A percentile compares a stretch with the other conserved stretches of the same genome.
Conservation (phyloP, 2,797 vertebrate genomes). For the Pteronotus mesoamericanus region DNA sequence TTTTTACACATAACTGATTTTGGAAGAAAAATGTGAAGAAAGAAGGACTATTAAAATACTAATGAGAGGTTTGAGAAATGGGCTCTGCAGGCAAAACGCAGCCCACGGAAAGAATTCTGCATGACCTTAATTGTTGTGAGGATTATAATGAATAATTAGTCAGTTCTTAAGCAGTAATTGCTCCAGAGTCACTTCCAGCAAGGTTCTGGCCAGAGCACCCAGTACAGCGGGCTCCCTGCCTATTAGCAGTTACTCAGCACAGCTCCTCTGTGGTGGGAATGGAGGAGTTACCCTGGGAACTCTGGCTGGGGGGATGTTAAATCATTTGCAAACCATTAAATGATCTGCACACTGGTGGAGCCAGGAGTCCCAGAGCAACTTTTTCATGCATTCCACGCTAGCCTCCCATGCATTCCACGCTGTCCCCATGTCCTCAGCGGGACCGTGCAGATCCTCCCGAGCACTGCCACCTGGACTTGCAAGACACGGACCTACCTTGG, state of each 20-base stretch:
- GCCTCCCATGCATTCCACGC: neutral
- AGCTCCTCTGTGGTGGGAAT: neutral
- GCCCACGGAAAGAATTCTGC: conserved; percentile 23
- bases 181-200: conserved; percentile 3
- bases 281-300: conserved; percentile 44
- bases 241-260: neutral
- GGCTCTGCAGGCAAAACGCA: conserved; percentile 6
- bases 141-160: conserved; percentile 53
- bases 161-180: neutral
- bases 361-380: neutral
- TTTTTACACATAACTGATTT: conserved; percentile 18
- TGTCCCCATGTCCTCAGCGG: neutral
- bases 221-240: neutral
- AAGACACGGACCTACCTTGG: neutral
- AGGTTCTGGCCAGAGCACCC: neutral
- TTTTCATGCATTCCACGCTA: conserved; percentile 43
- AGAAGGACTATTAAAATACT: neutral
- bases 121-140: neutral
- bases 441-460: neutral
- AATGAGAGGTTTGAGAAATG: conserved; percentile 58
- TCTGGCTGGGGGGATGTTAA: neutral
- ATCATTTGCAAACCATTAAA: conserved; percentile 44
- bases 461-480: neutral
- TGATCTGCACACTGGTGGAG: neutral
- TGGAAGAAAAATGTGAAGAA: neutral